Base-by-base conservation (phyloP, 2,888 invertebrate species). In the Idaea straminata region DNA sequence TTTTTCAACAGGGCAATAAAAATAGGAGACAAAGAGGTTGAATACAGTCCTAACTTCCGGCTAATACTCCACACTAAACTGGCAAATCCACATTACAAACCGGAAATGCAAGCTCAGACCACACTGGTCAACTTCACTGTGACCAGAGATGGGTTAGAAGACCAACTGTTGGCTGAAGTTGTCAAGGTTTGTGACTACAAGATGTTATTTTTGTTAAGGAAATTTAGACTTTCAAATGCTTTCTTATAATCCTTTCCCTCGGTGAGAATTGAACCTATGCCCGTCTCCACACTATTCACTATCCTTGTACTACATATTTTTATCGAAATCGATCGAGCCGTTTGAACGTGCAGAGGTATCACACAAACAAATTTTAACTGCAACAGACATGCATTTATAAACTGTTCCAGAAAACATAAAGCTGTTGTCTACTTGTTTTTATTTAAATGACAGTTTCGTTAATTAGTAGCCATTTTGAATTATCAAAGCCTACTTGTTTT, bases 21-120 rank as follows among this genome's bases (percentile, higher is more conserved):
- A 93, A 97, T 99, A 77, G 99, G 99, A 0, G 99, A 99, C 87
- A 98, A 98, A 86, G 99, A 99, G 92, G 96, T 99, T 13, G 99
- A 99, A 85, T 99, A 98, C 83, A 97, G 98, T 89, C 92, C 96
- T 5, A 94, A 93, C 66, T 99, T 99, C 84, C 95, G 97, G 59
- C 92, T 99, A 4, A 96, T 99, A 73, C 90, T 99, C 34, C 99
- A 99, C 79, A 99, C 99, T 0, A 99, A 99, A 91, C 88, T 99
- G 75, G 98, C 98, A 0, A 99, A 99, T 93, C 99, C 99, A 13
- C 99, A 99, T 92, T 99, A 99, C 86, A 98, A 99, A 83, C 99
- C 99, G 0, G 99, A 99, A 93, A 98, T 99, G 97, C 99, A 99
- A 91, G 99, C 99, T 15, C 99, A 99, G 92, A 98, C 98, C 0